Percentiles rank a stretch among this genome's conserved stretches.
phyloP scores from a whole-genome alignment of 2,888 invertebrate genomes.

The Drosophila setosimentum region DNA sequence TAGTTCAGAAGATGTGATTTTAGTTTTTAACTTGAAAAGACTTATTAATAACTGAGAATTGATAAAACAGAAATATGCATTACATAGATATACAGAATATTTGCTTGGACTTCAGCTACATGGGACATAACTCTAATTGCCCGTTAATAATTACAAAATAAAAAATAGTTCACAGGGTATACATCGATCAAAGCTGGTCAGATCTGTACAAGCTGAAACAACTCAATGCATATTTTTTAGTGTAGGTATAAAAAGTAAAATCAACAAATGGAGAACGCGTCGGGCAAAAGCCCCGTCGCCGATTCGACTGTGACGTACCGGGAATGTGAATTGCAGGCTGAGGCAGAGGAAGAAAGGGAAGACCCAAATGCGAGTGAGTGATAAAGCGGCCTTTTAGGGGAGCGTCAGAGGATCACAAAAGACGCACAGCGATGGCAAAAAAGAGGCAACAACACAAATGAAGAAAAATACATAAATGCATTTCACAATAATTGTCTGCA shows the following conservation, averaged over 20 bases:
- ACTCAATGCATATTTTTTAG: neutral
- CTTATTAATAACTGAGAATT: no score
- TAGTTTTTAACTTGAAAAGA: neutral
- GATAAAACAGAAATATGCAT: no score
- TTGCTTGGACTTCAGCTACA: neutral
- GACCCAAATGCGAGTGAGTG: conserved; percentile 30
- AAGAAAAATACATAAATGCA: conserved; percentile 55
- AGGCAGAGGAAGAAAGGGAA: conserved; percentile 23
- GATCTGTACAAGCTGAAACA: neutral
- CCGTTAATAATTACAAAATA: neutral
- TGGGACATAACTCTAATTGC: neutral
- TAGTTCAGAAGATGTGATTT: no score
- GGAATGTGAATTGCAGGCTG: conserved; percentile 50
- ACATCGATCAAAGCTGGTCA: neutral
- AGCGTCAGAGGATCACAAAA: conserved; percentile 66
- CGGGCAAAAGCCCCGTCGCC: conserved; percentile 56
- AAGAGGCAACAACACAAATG: conserved; percentile 5
- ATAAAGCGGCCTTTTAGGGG: conserved; percentile 58
- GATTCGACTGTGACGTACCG: conserved; percentile 73
- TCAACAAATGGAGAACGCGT: conserved; percentile 42
- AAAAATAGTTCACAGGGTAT: neutral
- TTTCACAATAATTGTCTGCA: conserved; percentile 57
- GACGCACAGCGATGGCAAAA: conserved; percentile 24
- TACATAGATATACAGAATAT: neutral
- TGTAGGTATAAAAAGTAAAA: conserved; percentile 19